Base-by-base conservation (phyloP, 2,113 vertebrate genomes). In the Dipodomys ordii region DNA sequence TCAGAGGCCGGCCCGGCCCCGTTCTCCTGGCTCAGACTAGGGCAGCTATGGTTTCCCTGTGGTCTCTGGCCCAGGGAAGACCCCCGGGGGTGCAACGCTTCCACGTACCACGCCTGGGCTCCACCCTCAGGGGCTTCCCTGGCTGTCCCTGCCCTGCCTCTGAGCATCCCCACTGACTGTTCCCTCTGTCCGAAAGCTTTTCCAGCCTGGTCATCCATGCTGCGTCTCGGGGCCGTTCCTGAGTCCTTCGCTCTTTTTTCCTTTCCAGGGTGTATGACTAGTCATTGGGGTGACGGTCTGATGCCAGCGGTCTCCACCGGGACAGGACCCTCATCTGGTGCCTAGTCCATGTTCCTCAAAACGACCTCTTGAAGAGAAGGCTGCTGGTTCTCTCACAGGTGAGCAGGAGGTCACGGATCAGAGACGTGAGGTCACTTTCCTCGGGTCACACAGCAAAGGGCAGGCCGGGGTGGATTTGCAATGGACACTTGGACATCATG, bases 1-100 rank as follows among this genome's bases (percentile, higher is more conserved):
- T 6, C 6, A 0, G 3, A 53, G 85, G 35, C 1, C 32, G 85
- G 35, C 1, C 32, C 35, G 10, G 76, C 6, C 0, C 6, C 5
- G 16, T 44, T 35, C 76, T 57, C 25, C 0, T 0, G 49, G 1
- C 4, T 49, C 35, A 49, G 72, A 62, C 19, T 79, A 73, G 88
- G 80, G 62, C 88, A 22, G 60, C 18, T 32, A 10, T 87, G 30
- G 25, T 27, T 25, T 64, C 62, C 82, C 28, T 62, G 53, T 46
- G 46, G 89, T 4, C 74, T 44, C 53, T 10, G 74, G 76, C 85
- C 68, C 12, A 49, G 30, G 25, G 62, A 60, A 39, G 8, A n/a
- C 28, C 7, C 0, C 1, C 67, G 6, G 12, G 23, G 19, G 44
- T 28, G 22, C 62, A 32, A 1, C 11, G 19, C 9, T 3, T 6